Evolutionary conservation across 1,140 invertebrate genomes (phyloP), one percentile per base, ranked within the genome.

Genomic region (Ceratosolen fusciceps): DNA sequence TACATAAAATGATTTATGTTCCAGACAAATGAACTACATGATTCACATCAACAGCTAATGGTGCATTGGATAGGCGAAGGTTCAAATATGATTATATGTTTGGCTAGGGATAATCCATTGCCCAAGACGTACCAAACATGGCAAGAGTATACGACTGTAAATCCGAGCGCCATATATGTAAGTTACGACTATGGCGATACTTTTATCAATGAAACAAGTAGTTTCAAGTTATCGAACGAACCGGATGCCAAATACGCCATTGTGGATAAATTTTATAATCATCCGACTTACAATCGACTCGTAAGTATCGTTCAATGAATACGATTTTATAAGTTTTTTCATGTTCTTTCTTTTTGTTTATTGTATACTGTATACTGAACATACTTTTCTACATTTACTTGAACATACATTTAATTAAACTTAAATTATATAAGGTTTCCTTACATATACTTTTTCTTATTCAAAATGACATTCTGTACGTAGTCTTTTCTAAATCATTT

Each of bases 11-110:
- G n/a, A n/a, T 70, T 71, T 31, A 71, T 71, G 19, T 91, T 91
- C 10, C 88, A 95, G 94, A 91, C 93, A 52, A 94, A 93, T 75
- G 87, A 92, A 62, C 90, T 97, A 14, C 96, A 96, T 90, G 96
- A 97, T 88, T 94, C 93, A 72, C 96, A 97, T 88, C 95, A 95
- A 83, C 95, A 96, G 85, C 88, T 98, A 82, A 95, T 97, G 92
- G 96, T 97, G 1, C 95, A 97, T 89, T 97, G 96, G 96, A 95
- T 96, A 39, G 96, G 96, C 34, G 94, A 95, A 86, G 93, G 93
- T 26, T 96, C 95, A 60, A 93, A 96, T 88, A 95, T 97, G 16
- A 95, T 98, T 79, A 94, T 97, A 75, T 97, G 96, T 83, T 89
- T 97, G 68, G 95, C 96, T 2, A 91, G 94, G 85, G 94, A 96